These are phyloP conservation scores for Cebus imitator DNA, from an alignment of 2,113 vertebrate species.

Conservation along the genomic window DNA sequence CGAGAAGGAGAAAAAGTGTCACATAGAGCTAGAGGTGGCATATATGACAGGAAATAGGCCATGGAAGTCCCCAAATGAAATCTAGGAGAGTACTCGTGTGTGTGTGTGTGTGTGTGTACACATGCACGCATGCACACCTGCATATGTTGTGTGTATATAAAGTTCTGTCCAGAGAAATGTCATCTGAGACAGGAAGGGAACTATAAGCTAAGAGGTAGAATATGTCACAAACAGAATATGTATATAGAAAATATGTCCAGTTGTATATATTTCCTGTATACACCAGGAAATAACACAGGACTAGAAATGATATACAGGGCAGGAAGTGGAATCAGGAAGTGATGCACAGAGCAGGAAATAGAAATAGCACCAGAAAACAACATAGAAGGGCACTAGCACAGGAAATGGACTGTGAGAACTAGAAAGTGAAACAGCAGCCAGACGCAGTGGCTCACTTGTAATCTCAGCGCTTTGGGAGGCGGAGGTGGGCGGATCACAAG, in stretches of 20 bases:
- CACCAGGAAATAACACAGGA: neutral
- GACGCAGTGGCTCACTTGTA: too few relatives aligned
- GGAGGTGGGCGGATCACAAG: too few relatives aligned
- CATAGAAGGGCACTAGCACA: neutral
- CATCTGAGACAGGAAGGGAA: neutral
- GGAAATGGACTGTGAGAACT: neutral
- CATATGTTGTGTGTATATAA: neutral
- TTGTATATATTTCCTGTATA: neutral
- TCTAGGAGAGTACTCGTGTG: neutral
- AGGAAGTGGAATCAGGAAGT: constrained; percentile 28
- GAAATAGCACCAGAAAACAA: neutral
- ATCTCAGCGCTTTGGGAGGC: too few relatives aligned
- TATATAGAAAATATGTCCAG: neutral
- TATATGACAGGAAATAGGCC: neutral
- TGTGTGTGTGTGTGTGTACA: neutral
- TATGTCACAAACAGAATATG: neutral
- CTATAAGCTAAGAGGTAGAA: neutral
- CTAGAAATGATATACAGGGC: neutral
- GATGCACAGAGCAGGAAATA: neutral
- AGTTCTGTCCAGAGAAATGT: neutral
- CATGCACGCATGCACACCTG: neutral
- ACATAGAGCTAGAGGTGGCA: neutral
- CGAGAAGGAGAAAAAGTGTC: neutral
- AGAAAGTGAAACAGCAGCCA: neutral
- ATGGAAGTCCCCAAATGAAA: neutral